Percentiles rank a stretch among this genome's conserved stretches.
These are phyloP conservation scores for Diadumene lineata DNA, from an alignment of 92 coral and sea anemone species.

Conservation along the genomic window DNA sequence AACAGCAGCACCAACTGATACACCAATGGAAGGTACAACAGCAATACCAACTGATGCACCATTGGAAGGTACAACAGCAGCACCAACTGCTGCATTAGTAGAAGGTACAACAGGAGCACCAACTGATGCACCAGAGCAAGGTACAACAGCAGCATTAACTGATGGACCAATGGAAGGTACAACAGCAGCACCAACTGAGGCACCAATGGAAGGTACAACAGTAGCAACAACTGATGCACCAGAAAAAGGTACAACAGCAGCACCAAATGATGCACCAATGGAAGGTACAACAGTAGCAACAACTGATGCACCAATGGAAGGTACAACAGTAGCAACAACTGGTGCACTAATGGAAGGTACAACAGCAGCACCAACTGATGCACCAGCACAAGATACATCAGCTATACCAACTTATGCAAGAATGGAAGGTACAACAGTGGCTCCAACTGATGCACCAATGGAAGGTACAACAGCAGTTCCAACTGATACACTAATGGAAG, in stretches of 20 bases:
- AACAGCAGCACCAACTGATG: not conserved
- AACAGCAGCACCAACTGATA: not conserved
- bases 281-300: not conserved
- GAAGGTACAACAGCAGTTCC: not conserved
- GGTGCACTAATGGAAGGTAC: not conserved
- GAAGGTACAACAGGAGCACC: not conserved
- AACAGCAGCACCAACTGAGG: not conserved
- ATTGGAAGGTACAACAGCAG: not conserved
- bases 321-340: not conserved
- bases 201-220: not conserved
- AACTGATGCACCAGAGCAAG: not conserved
- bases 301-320: not conserved
- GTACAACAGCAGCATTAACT: not conserved
- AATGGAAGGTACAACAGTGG: not conserved
- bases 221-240: not conserved
- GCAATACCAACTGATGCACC: not conserved
- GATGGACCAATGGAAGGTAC: not conserved
- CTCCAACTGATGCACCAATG: not conserved
- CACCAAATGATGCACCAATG: not conserved
- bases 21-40: not conserved
- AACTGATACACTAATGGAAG: not conserved
- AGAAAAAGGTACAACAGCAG: not conserved
- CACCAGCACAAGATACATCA: not conserved
- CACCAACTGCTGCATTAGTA: not conserved
- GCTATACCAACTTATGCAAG: not conserved